phyloP scores from a whole-genome alignment of 1,140 invertebrate species.

The Yoshiicerus persimilis region DNA sequence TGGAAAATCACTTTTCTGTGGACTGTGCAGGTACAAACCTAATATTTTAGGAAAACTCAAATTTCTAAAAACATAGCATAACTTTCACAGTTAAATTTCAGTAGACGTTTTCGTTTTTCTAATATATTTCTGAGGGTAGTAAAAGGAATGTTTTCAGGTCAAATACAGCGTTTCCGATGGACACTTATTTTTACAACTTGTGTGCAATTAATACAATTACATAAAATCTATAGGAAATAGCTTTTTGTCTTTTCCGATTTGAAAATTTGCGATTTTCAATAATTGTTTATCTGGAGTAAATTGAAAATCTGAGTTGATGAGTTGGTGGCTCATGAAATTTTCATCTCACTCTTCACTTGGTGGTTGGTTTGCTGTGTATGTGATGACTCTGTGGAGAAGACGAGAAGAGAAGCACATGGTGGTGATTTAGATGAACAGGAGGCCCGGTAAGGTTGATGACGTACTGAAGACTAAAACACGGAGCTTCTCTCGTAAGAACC shows the following conservation, averaged over 20 bases:
- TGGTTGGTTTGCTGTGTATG: not conserved
- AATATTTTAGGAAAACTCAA: not conserved
- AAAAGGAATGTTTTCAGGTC: not conserved
- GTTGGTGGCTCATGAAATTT: not conserved
- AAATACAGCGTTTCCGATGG: no score
- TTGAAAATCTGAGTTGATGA: not conserved
- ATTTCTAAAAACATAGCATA: not conserved
- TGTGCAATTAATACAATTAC: no score
- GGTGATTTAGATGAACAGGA: constrained; percentile 15
- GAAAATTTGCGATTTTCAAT: not conserved
- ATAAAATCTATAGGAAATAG: no score
- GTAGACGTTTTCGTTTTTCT: not conserved
- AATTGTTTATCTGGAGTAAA: not conserved
- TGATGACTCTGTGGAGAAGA: not conserved
- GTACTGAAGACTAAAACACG: not conserved
- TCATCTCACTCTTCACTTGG: not conserved
- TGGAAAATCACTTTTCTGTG: not conserved
- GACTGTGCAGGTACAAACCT: no score
- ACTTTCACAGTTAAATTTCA: not conserved
- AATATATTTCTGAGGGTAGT: not conserved
- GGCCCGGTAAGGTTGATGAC: constrained; percentile 17
- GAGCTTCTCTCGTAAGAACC: not conserved
- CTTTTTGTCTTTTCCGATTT: no score
- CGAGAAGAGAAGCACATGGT: constrained; percentile 12
- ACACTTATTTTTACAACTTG: no score